Evolutionary conservation across 1,140 invertebrate genomes (phyloP).

Genomic region (Bombus balteatus): DNA sequence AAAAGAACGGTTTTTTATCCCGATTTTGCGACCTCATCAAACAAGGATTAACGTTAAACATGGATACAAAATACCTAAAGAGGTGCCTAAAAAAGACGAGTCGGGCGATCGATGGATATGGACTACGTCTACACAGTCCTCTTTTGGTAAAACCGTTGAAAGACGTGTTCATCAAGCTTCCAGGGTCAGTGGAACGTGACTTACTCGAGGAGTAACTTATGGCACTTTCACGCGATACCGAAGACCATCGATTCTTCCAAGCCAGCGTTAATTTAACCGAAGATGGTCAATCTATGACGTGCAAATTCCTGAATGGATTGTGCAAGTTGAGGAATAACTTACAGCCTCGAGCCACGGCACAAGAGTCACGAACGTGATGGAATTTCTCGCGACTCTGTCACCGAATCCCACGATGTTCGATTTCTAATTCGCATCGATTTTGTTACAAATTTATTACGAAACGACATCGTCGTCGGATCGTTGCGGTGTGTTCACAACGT

Average conservation of each 20-base stretch:
- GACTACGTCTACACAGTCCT: conserved; percentile 11
- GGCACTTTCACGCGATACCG: conserved; percentile 58
- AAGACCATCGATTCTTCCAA: conserved; percentile 51
- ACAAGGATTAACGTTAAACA: neutral
- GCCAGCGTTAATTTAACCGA: conserved; percentile 56
- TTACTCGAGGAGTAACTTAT: conserved; percentile 47
- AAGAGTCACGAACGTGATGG: conserved; percentile 24
- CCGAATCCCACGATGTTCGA: neutral
- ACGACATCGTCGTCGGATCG: neutral
- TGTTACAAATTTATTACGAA: too few species aligned
- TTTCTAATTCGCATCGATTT: neutral
- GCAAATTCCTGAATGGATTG: conserved; percentile 35
- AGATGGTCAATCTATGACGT: conserved; percentile 45
- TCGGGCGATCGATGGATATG: conserved; percentile 39
- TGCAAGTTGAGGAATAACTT: conserved; percentile 27
- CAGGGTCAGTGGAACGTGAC: conserved; percentile 63
- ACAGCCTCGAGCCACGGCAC: conserved; percentile 29
- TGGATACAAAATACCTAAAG: neutral
- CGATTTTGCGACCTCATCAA: too few species aligned
- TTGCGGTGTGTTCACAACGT: neutral
- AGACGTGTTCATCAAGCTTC: conserved; percentile 54
- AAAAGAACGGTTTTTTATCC: too few species aligned
- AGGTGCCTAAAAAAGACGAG: neutral
- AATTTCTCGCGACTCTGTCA: neutral
- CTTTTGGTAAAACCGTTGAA: conserved; percentile 57